phyloP scores from a whole-genome alignment of 2,888 invertebrate genomes.

The Mythimna impura region DNA sequence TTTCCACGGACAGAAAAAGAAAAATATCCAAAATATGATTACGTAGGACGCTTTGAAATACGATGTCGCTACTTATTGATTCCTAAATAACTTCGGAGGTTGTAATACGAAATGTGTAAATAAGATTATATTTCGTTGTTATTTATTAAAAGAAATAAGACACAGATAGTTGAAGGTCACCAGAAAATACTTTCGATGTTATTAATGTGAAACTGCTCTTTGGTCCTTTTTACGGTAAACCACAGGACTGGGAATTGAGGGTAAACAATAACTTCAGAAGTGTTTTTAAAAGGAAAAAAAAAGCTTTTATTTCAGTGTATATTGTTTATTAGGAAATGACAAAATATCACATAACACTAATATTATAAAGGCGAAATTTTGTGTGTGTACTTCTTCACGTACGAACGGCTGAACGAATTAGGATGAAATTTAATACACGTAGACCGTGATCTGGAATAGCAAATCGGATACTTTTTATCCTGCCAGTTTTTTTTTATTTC shows the following conservation, averaged over 20 bases:
- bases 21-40: slow-evolving; percentile 14
- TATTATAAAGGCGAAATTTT: too few species aligned
- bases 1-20: not conserved
- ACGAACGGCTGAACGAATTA: too few species aligned
- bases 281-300: not conserved
- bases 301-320: not conserved
- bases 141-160: slow-evolving; percentile 21
- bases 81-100: not conserved
- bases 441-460: too few species aligned
- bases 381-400: too few species aligned
- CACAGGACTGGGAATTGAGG: not conserved
- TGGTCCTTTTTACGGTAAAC: slow-evolving; percentile 1
- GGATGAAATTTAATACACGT: too few species aligned
- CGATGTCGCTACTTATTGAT: not conserved
- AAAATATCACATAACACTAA: too few species aligned
- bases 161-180: not conserved
- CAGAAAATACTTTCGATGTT: not conserved
- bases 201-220: not conserved
- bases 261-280: not conserved
- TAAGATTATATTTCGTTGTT: slow-evolving; percentile 8
- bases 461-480: too few species aligned
- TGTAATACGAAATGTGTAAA: slow-evolving; percentile 18
- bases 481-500: too few species aligned
- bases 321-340: too few species aligned
- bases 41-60: not conserved